phyloP scores from a whole-genome alignment of 1,140 invertebrate genomes.

The Drosophila watanabei region DNA sequence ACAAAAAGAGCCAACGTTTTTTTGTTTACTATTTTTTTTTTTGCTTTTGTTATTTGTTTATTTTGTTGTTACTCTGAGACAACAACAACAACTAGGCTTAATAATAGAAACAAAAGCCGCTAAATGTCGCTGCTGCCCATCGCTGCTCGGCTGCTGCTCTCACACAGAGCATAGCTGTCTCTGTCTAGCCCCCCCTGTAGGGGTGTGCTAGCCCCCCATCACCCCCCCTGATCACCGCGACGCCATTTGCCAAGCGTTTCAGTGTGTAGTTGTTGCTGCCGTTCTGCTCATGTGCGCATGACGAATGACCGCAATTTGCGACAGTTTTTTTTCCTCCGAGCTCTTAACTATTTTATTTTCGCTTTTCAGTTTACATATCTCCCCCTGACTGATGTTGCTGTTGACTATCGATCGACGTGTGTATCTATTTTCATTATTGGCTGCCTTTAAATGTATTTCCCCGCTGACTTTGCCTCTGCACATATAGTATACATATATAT shows the following conservation, averaged over 20 bases:
- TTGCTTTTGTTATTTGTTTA: slow-evolving; percentile 16
- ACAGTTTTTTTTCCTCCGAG: slow-evolving; percentile 70
- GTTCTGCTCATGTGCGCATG: slow-evolving; percentile 85
- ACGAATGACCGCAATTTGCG: slow-evolving; percentile 85
- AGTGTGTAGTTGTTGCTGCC: slow-evolving; percentile 40
- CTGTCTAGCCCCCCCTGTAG: too few relatives aligned
- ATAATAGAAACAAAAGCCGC: slow-evolving; percentile 65
- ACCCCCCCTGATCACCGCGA: slow-evolving; percentile 52
- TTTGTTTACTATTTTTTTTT: slow-evolving; percentile 16
- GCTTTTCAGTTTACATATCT: slow-evolving; percentile 67
- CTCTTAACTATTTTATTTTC: slow-evolving; percentile 49
- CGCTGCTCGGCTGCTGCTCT: slow-evolving; percentile 9
- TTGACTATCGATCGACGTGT: slow-evolving; percentile 55
- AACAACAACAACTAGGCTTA: slow-evolving; percentile 13
- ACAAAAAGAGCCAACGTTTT: slow-evolving; percentile 40
- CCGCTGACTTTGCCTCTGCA: slow-evolving; percentile 30
- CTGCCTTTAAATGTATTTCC: slow-evolving; percentile 63
- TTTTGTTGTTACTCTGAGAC: slow-evolving; percentile 37
- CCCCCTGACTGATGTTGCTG: slow-evolving; percentile 68
- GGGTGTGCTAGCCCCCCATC: background rate
- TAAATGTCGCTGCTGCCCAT: slow-evolving; percentile 28
- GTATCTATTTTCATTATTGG: slow-evolving; percentile 74
- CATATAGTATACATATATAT: slow-evolving; percentile 9
- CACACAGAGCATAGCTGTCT: slow-evolving; percentile 2
- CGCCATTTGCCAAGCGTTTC: slow-evolving; percentile 73